Base-by-base conservation (phyloP, 2,113 vertebrate genomes). In the Scomber japonicus region DNA sequence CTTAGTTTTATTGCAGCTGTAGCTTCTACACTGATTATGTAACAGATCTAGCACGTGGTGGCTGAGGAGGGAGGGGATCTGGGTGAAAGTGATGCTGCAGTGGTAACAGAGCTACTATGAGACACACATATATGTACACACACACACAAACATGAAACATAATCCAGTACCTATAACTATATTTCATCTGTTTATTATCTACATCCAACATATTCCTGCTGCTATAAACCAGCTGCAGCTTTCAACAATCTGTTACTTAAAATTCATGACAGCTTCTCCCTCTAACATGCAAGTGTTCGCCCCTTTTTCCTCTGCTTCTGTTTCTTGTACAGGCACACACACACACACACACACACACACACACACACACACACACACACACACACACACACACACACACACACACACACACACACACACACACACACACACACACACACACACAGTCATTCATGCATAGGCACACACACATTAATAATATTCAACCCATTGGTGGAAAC, bases 1-100 rank as follows among this genome's bases (percentile, higher is more conserved):
- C 13, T 21, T 0, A 24, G 55, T 78, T 84, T 78, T 44, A 83
- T 78, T 7, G 3, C 73, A 78, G 76, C 44, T 0, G 71, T 51
- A 71, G 84, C 66, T 71, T 82, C 75, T 59, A 82, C 75, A 46
- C 17, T 49, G 74, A 75, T 89, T 91, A 92, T 88, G 75, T 89
- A 91, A 91, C 86, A 83, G 51, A 71, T 46, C 30, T n/a, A 35
- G 78, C 80, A 85, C 48, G 55, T 81, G 80, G 71, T 63, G 59
- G 49, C 46, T 57, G 64, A 65, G 11, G 17, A 72, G 60, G 62
- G 73, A 61, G 82, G 59, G 67, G 48, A 35, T 74, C 31, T 65
- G 56, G 50, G 59, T 40, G 74, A 55, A 63, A 55, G 85, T 46
- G 77, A 80, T 82, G 83, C 84, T 90, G 84, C 82, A 84, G 81